Evolutionary conservation across 2,888 invertebrate species (phyloP).

Genomic region (Leptogaster cylindrica): DNA sequence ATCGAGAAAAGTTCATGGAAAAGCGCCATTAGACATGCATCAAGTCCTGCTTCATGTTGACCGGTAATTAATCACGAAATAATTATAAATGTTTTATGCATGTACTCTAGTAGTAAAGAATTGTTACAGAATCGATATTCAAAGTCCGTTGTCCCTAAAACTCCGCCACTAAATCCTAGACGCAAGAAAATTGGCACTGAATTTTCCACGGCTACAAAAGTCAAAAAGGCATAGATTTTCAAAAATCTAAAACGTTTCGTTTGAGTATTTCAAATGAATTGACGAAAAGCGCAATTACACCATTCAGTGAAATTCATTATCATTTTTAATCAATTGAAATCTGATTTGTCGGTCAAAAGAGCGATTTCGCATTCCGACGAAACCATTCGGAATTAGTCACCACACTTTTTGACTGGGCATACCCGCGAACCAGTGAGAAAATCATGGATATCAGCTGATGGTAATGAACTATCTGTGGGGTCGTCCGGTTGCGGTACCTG

Average conservation of each 20-base stretch:
- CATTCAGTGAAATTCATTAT: not conserved
- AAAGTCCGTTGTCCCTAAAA: too few relatives aligned
- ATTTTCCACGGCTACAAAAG: not conserved
- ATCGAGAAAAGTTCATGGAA: too few relatives aligned
- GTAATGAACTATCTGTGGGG: too few relatives aligned
- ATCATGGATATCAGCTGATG: constrained; percentile 7
- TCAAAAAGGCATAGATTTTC: not conserved
- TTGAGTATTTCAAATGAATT: too few relatives aligned
- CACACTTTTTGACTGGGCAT: not conserved
- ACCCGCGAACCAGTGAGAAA: not conserved
- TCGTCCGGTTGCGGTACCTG: not conserved
- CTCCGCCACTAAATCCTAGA: not conserved
- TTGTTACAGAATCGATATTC: too few relatives aligned
- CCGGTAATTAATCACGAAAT: not conserved
- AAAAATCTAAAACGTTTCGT: too few relatives aligned
- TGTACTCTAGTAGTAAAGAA: too few relatives aligned
- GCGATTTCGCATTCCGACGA: not conserved
- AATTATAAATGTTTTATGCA: not conserved
- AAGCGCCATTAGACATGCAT: constrained; percentile 7
- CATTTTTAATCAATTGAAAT: constrained; percentile 8
- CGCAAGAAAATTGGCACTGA: not conserved
- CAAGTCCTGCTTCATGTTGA: not conserved
- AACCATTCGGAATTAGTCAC: not conserved
- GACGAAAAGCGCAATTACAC: too few relatives aligned
- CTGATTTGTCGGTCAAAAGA: too few relatives aligned